Conservation (phyloP, 2,888 invertebrate species). For the Sarcophaga subvicina region DNA sequence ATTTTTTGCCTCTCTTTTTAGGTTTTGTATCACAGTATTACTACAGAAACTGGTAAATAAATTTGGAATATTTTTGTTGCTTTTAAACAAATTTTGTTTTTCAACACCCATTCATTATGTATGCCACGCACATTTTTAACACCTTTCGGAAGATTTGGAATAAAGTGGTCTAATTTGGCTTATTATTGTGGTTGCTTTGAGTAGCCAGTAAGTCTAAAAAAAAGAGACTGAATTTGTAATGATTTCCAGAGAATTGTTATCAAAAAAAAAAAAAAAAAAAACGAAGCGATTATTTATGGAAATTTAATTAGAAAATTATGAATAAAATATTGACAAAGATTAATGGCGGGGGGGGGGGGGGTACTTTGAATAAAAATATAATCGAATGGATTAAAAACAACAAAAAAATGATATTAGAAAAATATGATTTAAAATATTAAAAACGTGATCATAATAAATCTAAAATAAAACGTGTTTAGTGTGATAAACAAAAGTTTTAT, state of each 20-base stretch:
- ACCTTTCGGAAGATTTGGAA: not conserved
- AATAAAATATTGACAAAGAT: too few species aligned
- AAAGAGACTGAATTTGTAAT: not conserved
- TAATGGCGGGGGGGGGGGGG: too few species aligned
- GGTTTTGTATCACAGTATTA: not conserved
- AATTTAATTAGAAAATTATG: too few species aligned
- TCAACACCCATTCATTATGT: not conserved
- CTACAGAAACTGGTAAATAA: constrained; percentile 31
- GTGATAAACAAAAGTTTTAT: too few species aligned
- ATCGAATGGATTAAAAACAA: too few species aligned
- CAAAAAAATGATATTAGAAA: too few species aligned
- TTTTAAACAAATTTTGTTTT: constrained; percentile 2
- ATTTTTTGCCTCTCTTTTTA: too few species aligned
- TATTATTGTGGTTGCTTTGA: not conserved
- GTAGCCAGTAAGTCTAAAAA: not conserved
- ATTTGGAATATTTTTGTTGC: constrained; percentile 4
- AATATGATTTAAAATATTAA: too few species aligned
- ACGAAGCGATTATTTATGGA: not conserved
- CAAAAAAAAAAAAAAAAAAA: not conserved
- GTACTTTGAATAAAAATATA: too few species aligned
- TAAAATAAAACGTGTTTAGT: too few species aligned
- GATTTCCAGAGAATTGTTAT: constrained; percentile 1
- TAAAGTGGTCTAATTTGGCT: not conserved
- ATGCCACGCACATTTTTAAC: constrained; percentile 8
- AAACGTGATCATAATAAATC: too few species aligned